A percentile compares a stretch with the other conserved stretches of the same genome.
phyloP scores from a whole-genome alignment of 2,113 vertebrate genomes.

The Crypturellus undulatus region DNA sequence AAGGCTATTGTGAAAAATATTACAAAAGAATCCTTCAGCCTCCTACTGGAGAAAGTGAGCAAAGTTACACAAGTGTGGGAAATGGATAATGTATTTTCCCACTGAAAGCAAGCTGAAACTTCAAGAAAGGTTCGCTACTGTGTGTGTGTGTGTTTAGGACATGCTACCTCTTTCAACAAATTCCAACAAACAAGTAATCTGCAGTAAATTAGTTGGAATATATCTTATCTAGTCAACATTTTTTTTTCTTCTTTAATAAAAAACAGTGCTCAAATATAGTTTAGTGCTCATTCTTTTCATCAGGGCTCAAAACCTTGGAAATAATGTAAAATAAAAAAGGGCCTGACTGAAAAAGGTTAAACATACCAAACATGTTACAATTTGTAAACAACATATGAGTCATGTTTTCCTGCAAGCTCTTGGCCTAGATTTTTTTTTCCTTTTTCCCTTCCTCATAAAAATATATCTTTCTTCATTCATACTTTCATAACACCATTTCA shows the following conservation, averaged over 20 bases:
- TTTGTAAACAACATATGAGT: conserved; percentile 36
- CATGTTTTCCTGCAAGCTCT: background rate
- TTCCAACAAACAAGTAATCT: background rate
- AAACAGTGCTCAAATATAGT: background rate
- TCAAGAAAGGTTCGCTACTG: background rate
- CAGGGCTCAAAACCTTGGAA: background rate
- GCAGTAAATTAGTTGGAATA: background rate
- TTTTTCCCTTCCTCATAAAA: background rate
- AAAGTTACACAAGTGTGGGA: background rate
- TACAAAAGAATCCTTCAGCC: background rate
- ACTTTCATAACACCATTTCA: background rate
- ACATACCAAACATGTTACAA: background rate
- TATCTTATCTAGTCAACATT: background rate
- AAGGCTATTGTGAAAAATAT: background rate
- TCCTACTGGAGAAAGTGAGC: background rate
- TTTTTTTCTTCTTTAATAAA: background rate
- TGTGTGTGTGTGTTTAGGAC: background rate
- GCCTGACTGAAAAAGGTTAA: background rate
- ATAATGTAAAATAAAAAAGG: background rate
- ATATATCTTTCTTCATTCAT: background rate
- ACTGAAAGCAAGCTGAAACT: background rate
- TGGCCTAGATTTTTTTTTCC: background rate
- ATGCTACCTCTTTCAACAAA: background rate
- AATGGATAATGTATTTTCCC: background rate
- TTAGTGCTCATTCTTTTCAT: background rate